A percentile compares a stretch with the other conserved stretches of the same genome.
Evolutionary conservation across 2,888 invertebrate genomes (phyloP).

Genomic region (Syrphus vitripennis): DNA sequence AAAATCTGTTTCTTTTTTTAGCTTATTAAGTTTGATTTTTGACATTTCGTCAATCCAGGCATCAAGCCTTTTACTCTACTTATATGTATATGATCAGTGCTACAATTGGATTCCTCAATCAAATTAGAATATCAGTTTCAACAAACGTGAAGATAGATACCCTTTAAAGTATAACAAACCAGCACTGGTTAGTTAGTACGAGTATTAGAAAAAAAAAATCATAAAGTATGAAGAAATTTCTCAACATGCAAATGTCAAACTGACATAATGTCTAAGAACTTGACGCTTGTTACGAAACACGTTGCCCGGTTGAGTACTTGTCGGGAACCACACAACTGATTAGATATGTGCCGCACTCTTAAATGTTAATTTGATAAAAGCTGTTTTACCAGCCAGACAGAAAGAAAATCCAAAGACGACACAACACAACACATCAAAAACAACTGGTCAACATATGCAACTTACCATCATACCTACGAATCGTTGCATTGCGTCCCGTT

Average conservation of each 20-base stretch:
- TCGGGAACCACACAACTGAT: slow-evolving; percentile 46
- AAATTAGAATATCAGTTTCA: too few species aligned
- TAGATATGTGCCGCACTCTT: slow-evolving; percentile 62
- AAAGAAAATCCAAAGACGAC: slow-evolving; percentile 31
- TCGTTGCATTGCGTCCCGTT: neutral
- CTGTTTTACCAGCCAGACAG: slow-evolving; percentile 26
- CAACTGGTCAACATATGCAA: slow-evolving; percentile 34
- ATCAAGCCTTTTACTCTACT: too few species aligned
- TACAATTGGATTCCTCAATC: too few species aligned
- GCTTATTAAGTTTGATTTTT: too few species aligned
- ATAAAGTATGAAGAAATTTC: neutral
- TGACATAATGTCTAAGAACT: slow-evolving; percentile 47
- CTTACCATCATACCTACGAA: neutral
- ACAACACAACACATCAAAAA: too few species aligned
- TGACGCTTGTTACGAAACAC: slow-evolving; percentile 38
- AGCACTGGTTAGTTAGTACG: neutral
- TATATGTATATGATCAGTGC: too few species aligned
- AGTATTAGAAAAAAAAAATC: neutral
- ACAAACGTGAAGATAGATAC: too few species aligned
- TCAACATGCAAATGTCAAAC: slow-evolving; percentile 44
- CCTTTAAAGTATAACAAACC: neutral
- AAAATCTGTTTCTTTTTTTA: too few species aligned
- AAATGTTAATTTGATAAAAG: slow-evolving; percentile 62
- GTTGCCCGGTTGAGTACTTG: slow-evolving; percentile 12
- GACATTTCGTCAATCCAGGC: too few species aligned